phyloP scores from a whole-genome alignment of 2,888 invertebrate species.

The Hirtodrosophila trivittata region DNA sequence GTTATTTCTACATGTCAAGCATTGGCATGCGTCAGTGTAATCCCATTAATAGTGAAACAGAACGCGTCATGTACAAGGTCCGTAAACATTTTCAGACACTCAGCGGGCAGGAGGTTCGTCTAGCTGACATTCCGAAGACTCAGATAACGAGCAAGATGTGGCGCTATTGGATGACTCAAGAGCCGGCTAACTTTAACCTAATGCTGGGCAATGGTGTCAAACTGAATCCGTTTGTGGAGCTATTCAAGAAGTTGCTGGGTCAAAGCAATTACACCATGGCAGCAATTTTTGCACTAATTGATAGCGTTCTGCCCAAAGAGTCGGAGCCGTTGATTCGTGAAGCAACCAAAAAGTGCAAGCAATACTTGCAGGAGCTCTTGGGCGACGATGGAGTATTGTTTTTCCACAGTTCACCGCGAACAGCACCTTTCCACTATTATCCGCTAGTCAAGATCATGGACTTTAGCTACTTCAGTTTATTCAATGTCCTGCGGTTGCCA shows the following conservation, averaged over 20 bases:
- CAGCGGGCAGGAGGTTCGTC: slow-evolving; percentile 76
- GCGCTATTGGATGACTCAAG: slow-evolving; percentile 90
- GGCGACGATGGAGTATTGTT: slow-evolving; percentile 92
- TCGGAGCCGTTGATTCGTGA: slow-evolving; percentile 87
- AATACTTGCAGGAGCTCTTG: slow-evolving; percentile 87
- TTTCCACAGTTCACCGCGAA: slow-evolving; percentile 91
- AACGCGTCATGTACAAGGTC: slow-evolving; percentile 86
- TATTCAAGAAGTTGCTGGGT: slow-evolving; percentile 87
- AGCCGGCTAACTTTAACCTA: slow-evolving; percentile 87
- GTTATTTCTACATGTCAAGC: slow-evolving; percentile 90
- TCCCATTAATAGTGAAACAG: slow-evolving; percentile 88
- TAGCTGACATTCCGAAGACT: slow-evolving; percentile 74
- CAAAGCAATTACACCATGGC: slow-evolving; percentile 88
- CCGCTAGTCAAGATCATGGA: slow-evolving; percentile 91
- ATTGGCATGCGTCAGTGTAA: slow-evolving; percentile 90
- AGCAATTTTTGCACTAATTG: slow-evolving; percentile 88
- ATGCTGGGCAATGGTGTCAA: slow-evolving; percentile 87
- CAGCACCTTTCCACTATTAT: slow-evolving; percentile 93
- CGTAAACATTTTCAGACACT: slow-evolving; percentile 83
- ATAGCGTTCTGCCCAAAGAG: slow-evolving; percentile 87
- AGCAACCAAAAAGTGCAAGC: slow-evolving; percentile 86
- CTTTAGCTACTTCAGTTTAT: slow-evolving; percentile 93
- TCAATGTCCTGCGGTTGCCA: slow-evolving; percentile 93
- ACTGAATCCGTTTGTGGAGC: slow-evolving; percentile 85
- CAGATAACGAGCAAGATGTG: slow-evolving; percentile 87